Conservation (phyloP, 2,888 invertebrate species). For the Platycheirus rosarum region DNA sequence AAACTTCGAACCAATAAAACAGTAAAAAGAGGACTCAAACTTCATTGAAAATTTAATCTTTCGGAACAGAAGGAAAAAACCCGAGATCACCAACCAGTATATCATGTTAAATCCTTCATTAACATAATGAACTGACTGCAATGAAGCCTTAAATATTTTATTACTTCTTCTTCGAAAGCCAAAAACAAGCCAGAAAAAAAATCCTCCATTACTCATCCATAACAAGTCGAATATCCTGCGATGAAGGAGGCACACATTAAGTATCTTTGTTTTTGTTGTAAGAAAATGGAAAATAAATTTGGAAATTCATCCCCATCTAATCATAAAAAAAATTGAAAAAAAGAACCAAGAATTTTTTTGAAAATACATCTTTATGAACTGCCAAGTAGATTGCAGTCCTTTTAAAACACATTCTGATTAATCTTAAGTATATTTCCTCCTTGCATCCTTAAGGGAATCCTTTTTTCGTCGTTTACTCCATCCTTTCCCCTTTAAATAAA, state of each 20-base stretch:
- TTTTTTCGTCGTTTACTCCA: neutral
- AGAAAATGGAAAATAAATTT: conserved; percentile 56
- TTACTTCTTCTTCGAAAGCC: conserved; percentile 22
- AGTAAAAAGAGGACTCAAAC: neutral
- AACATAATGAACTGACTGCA: conserved; percentile 38
- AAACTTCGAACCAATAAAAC: too few relatives aligned
- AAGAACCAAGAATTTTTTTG: conserved; percentile 17
- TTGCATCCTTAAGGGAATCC: conserved; percentile 24
- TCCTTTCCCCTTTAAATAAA: conserved; percentile 14
- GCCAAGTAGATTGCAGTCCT: conserved; percentile 64
- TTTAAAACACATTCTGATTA: conserved; percentile 50
- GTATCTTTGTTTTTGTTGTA: conserved; percentile 37
- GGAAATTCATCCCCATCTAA: conserved; percentile 55
- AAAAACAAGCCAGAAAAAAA: neutral
- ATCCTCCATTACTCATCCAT: neutral
- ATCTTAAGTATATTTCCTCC: conserved; percentile 38
- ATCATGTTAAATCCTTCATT: conserved; percentile 9
- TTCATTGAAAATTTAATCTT: conserved; percentile 19
- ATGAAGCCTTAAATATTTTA: conserved; percentile 31
- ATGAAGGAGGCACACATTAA: neutral
- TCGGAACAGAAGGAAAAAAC: neutral
- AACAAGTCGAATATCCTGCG: conserved; percentile 4
- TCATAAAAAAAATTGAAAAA: neutral
- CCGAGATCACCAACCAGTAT: neutral
- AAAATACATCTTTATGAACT: conserved; percentile 60